A percentile compares a stretch with the other conserved stretches of the same genome.
phyloP scores from a whole-genome alignment of 2,888 invertebrate species.

The Cephus pulcher region DNA sequence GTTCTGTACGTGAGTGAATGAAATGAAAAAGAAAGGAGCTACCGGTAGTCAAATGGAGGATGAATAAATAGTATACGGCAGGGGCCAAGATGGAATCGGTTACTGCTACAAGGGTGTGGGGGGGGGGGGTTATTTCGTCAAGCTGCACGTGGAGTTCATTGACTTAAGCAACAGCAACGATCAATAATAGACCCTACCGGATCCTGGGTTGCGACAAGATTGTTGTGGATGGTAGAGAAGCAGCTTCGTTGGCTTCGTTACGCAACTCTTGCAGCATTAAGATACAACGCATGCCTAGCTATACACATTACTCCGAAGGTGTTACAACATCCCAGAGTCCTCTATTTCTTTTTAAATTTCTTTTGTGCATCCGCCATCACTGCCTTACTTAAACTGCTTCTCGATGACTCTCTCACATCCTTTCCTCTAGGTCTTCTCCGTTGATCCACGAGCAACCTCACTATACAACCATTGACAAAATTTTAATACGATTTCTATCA shows the following conservation, averaged over 20 bases:
- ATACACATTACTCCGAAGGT: background rate
- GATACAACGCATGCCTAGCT: background rate
- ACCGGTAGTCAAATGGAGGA: background rate
- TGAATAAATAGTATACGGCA: background rate
- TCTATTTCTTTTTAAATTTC: background rate
- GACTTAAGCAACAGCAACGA: constrained; percentile 22
- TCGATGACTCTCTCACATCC: background rate
- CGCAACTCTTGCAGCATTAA: constrained; percentile 16
- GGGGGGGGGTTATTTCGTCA: constrained; percentile 14
- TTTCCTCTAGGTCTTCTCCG: background rate
- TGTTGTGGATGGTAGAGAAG: constrained; percentile 24
- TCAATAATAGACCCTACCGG: constrained; percentile 25
- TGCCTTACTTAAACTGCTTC: background rate
- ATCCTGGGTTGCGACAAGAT: constrained; percentile 25
- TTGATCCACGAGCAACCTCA: background rate
- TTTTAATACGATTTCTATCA: background rate
- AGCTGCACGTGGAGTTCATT: constrained; percentile 24
- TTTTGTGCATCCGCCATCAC: background rate
- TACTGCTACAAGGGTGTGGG: background rate
- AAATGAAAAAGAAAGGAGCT: background rate
- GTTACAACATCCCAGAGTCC: constrained; percentile 1
- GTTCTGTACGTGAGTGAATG: background rate
- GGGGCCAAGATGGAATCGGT: constrained; percentile 9
- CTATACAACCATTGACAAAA: background rate
- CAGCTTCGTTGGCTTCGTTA: constrained; percentile 13